Base-by-base conservation (phyloP, 2,888 invertebrate genomes). In the Andrena camellia region DNA sequence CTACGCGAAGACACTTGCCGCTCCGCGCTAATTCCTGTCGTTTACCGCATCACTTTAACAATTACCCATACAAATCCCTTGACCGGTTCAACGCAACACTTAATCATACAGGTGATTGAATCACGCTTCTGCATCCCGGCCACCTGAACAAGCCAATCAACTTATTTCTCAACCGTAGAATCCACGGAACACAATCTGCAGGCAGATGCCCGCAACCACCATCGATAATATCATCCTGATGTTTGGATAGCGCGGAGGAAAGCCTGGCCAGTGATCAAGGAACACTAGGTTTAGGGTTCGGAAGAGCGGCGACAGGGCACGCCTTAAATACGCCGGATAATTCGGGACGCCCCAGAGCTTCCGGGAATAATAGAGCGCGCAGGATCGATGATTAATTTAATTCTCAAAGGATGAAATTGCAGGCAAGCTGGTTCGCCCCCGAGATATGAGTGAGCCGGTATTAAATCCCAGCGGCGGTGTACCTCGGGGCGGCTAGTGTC, bases 401-500 rank as follows among this genome's bases (percentile, higher is more conserved):
- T 86, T 86, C 83, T 52, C 71, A 83, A 86, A 83, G 83, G 80
- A 83, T 83, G 83, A 83, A 86, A 86, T 86, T 83, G 77, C 59
- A 69, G 69, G 70, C 57, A 62, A 81, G 59, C 82, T 60, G 57
- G 57, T 60, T 42, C 66, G 69, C 57, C 71, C 54, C 57, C 50
- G 69, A 82, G 82, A 85, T 80, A 80, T 71, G 80, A 80, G 71
- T 71, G 70, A 70, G 68, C 86, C 86, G 66, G 60, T 85, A 85
- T 78, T 72, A 76, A 86, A 85, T 82, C 78, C 78, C 81, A 77
- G 26, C 66, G 66, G 66, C 52, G 68, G 57, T 77, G 66, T 83
- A 73, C 68, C 64, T 73, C 67, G 78, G 78, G 50, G 50, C 48
- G 87, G 73, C 67, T 72, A 71, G 66, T 83, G 88, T 78, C 78